Percentiles rank a stretch among this genome's conserved stretches.
Conservation (phyloP, 2,797 vertebrate species). For the Silurus aristotelis region DNA sequence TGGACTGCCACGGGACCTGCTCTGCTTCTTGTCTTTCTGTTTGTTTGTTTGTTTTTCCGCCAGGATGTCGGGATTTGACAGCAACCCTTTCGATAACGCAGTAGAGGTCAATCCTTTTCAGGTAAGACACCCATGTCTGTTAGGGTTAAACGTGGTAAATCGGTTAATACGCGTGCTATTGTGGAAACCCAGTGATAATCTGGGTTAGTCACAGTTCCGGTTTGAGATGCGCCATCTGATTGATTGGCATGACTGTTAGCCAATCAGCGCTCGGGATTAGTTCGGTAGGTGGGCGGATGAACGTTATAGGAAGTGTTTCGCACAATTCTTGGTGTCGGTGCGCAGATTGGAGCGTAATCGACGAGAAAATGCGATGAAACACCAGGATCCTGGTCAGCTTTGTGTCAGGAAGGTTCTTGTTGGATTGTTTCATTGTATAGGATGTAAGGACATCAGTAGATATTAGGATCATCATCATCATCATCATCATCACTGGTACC, state of each 20-base stretch:
- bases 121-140: conserved; percentile 66
- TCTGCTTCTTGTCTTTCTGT: conserved; percentile 52
- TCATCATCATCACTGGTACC: too few species aligned
- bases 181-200: conserved; percentile 57
- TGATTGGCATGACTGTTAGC: conserved; percentile 51
- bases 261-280: conserved; percentile 50
- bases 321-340: not conserved
- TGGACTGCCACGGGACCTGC: conserved; percentile 25
- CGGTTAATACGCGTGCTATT: not conserved
- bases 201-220: conserved; percentile 26
- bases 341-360: not conserved
- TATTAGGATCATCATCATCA: too few species aligned
- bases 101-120: conserved; percentile 87
- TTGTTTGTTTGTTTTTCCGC: conserved; percentile 27
- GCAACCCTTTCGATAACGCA: conserved; percentile 85
- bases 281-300: not conserved
- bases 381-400: too few species aligned
- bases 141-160: not conserved
- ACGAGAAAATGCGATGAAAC: not conserved
- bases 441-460: too few species aligned
- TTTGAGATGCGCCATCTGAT: conserved; percentile 40
- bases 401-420: too few species aligned
- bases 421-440: too few species aligned
- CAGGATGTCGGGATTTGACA: conserved; percentile 84
- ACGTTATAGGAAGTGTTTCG: conserved; percentile 19